Evolutionary conservation across 2,888 invertebrate species (phyloP).

Genomic region (Drosophila gaucha): DNA sequence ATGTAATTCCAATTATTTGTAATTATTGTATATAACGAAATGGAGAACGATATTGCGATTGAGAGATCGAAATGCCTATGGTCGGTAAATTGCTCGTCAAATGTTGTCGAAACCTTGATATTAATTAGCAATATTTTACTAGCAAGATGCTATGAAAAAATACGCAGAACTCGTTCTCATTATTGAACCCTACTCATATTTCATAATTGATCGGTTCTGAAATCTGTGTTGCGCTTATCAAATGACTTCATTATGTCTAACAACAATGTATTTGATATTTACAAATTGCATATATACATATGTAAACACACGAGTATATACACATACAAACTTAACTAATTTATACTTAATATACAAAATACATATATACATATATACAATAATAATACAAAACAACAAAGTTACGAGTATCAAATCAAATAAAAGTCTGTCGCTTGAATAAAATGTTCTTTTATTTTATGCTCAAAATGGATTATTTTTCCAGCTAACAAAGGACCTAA

Average conservation of each 20-base stretch:
- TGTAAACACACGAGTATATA: conserved; percentile 39
- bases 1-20: conserved; percentile 56
- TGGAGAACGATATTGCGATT: conserved; percentile 19
- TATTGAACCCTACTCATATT: conserved; percentile 14
- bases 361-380: no score
- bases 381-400: conserved; percentile 55
- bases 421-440: conserved; percentile 69
- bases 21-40: conserved; percentile 51
- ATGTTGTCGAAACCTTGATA: conserved; percentile 62
- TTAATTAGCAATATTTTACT: conserved; percentile 65
- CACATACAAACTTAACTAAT: conserved; percentile 69
- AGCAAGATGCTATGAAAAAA: conserved; percentile 51
- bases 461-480: neutral
- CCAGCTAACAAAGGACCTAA: no score
- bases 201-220: conserved; percentile 31
- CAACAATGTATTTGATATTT: conserved; percentile 74
- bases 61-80: conserved; percentile 14
- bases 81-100: conserved; percentile 31
- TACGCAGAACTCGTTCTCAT: conserved; percentile 37
- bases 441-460: neutral
- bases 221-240: conserved; percentile 67
- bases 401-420: conserved; percentile 68
- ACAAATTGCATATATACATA: conserved; percentile 58
- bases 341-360: conserved; percentile 64
- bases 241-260: conserved; percentile 58